A percentile compares a stretch with the other conserved stretches of the same genome.
Evolutionary conservation across 2,888 invertebrate species (phyloP).

Genomic region (Meteorus cinctellus): DNA sequence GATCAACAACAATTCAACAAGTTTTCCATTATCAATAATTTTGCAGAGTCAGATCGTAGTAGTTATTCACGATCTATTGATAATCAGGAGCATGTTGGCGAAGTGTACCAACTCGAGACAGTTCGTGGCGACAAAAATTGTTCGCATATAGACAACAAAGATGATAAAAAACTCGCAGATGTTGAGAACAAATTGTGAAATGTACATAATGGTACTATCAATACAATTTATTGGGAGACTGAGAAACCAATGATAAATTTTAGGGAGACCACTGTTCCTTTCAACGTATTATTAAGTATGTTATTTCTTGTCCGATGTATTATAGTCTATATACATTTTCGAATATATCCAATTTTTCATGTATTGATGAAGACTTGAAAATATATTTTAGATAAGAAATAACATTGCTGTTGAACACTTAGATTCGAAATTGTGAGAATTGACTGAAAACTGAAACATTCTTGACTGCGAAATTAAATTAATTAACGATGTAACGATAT

Average conservation of each 20-base stretch:
- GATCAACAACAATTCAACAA: constrained; percentile 39
- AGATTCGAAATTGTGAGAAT: too few species aligned
- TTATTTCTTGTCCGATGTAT: too few species aligned
- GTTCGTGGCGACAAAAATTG: neutral
- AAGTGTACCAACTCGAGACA: constrained; percentile 6
- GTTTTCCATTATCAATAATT: constrained; percentile 18
- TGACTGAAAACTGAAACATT: too few species aligned
- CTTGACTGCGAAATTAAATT: too few species aligned
- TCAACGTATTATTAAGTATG: too few species aligned
- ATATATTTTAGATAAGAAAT: too few species aligned
- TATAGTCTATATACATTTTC: too few species aligned
- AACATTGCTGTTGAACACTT: too few species aligned
- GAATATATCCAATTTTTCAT: too few species aligned
- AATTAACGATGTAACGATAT: too few species aligned
- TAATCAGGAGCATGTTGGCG: constrained; percentile 17
- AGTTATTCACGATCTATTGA: constrained; percentile 13
- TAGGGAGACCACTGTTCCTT: constrained; percentile 56
- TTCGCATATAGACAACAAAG: neutral
- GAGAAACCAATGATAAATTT: constrained; percentile 50
- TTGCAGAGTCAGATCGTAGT: constrained; percentile 15
- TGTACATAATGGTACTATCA: constrained; percentile 39
- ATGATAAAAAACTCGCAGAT: constrained; percentile 25
- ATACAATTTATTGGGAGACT: constrained; percentile 57
- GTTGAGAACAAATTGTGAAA: constrained; percentile 34
- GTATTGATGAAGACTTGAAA: too few species aligned